A percentile compares a stretch with the other conserved stretches of the same genome.
These are phyloP conservation scores for Ephialtes manifestator DNA, from an alignment of 2,888 invertebrate genomes.

Conservation along the genomic window DNA sequence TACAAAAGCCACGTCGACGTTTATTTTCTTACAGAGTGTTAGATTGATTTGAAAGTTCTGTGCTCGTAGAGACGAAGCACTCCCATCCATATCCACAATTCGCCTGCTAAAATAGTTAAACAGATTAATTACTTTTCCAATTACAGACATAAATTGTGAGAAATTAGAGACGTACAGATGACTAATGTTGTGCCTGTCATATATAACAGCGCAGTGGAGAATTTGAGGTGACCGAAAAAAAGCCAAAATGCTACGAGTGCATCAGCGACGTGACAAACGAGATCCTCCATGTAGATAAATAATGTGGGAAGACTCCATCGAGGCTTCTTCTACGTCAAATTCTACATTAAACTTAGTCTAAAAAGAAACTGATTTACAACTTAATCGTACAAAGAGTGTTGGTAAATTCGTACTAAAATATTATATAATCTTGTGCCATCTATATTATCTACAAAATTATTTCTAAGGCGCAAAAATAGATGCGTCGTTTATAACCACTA, in stretches of 20 bases:
- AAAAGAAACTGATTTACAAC: neutral
- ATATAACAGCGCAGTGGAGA: slow-evolving; percentile 74
- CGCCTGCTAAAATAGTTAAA: slow-evolving; percentile 71
- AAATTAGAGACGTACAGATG: slow-evolving; percentile 73
- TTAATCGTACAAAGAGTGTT: neutral
- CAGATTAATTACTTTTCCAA: slow-evolving; percentile 1
- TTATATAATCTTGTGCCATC: too few species aligned
- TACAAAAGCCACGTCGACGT: slow-evolving; percentile 68
- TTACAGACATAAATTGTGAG: neutral
- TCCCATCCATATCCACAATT: slow-evolving; percentile 79
- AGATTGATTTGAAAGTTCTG: slow-evolving; percentile 73
- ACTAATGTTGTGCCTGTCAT: slow-evolving; percentile 68
- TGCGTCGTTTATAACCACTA: too few species aligned
- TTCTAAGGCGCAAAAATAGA: too few species aligned
- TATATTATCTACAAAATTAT: too few species aligned
- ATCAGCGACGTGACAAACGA: slow-evolving; percentile 76
- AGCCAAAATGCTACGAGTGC: slow-evolving; percentile 76
- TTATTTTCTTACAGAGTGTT: slow-evolving; percentile 56
- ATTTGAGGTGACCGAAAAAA: slow-evolving; percentile 73
- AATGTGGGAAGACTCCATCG: slow-evolving; percentile 79
- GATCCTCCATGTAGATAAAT: slow-evolving; percentile 74
- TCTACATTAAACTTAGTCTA: neutral
- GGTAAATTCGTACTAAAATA: too few species aligned
- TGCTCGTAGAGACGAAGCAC: slow-evolving; percentile 77
- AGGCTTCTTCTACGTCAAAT: slow-evolving; percentile 73